Conservation (phyloP, 2,113 vertebrate species). For the Cyprinodon variegatus region DNA sequence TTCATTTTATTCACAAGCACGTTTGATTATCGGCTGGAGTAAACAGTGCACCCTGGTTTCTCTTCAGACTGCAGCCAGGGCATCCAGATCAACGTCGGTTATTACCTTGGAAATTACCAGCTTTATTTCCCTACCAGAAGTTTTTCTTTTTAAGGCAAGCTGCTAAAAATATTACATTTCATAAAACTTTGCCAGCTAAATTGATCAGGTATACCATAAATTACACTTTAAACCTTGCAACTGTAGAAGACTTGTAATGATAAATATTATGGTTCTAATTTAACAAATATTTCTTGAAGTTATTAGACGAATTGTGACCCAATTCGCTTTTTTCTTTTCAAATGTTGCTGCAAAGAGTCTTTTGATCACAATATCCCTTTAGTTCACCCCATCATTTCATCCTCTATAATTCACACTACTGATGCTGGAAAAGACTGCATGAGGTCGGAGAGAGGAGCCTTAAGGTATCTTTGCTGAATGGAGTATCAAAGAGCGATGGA, state of each 20-base stretch:
- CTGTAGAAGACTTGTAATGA: background rate
- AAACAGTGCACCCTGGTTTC: slow-evolving; percentile 19
- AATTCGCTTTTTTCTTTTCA: slow-evolving; percentile 6
- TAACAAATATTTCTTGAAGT: background rate
- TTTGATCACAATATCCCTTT: slow-evolving; percentile 25
- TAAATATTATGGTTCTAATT: background rate
- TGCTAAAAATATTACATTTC: background rate
- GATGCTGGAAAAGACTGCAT: slow-evolving; percentile 33
- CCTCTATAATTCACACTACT: slow-evolving; percentile 8
- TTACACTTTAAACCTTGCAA: background rate
- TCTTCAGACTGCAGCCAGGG: slow-evolving; percentile 24
- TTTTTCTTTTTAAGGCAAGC: background rate
- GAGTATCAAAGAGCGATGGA: slow-evolving; percentile 55
- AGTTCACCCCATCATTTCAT: slow-evolving; percentile 4
- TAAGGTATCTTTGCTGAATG: slow-evolving; percentile 40
- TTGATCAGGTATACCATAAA: background rate
- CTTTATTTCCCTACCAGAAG: slow-evolving; percentile 3
- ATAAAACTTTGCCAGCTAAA: background rate
- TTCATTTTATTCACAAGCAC: slow-evolving; percentile 67
- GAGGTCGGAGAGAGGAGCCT: slow-evolving; percentile 41
- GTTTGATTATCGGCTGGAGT: slow-evolving; percentile 49
- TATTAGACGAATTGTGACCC: background rate
- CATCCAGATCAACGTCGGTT: slow-evolving; percentile 39
- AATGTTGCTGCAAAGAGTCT: background rate
- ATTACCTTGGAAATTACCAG: slow-evolving; percentile 21